phyloP scores from a whole-genome alignment of 2,797 vertebrate species.

The Alca torda region DNA sequence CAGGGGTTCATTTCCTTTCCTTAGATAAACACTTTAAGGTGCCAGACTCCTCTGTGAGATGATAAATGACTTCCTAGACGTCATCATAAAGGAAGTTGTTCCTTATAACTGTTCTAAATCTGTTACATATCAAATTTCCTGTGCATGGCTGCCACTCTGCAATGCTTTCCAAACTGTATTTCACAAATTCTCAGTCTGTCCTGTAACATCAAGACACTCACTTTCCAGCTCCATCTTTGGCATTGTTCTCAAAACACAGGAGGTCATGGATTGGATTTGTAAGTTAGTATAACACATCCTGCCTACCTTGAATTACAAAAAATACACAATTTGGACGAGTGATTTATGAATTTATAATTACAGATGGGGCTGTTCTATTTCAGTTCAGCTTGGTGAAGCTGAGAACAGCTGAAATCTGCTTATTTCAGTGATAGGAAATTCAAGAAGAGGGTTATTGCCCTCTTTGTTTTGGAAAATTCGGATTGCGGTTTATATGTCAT shows the following conservation, averaged over 20 bases:
- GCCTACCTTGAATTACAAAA: slow-evolving; percentile 49
- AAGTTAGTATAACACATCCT: slow-evolving; percentile 57
- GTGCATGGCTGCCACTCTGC: slow-evolving; percentile 20
- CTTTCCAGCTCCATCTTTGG: slow-evolving; percentile 24
- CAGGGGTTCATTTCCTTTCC: slow-evolving; percentile 76
- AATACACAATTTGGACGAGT: slow-evolving; percentile 10
- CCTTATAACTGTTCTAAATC: slow-evolving; percentile 71
- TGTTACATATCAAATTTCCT: slow-evolving; percentile 71
- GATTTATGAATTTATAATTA: slow-evolving; percentile 24
- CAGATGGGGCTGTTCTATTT: slow-evolving; percentile 15
- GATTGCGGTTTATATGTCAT: background rate
- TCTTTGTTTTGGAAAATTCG: slow-evolving; percentile 47
- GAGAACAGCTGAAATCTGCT: slow-evolving; percentile 30
- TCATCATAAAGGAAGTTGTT: slow-evolving; percentile 75
- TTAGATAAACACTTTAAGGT: slow-evolving; percentile 76
- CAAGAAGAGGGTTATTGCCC: background rate
- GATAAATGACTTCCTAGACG: slow-evolving; percentile 79
- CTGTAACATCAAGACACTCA: background rate
- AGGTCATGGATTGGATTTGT: slow-evolving; percentile 32
- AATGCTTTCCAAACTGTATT: background rate
- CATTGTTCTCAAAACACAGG: slow-evolving; percentile 49
- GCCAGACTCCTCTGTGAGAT: slow-evolving; percentile 73
- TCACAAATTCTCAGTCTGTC: slow-evolving; percentile 16
- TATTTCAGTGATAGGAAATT: slow-evolving; percentile 38
- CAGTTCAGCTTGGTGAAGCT: background rate